Evolutionary conservation across 1,140 invertebrate genomes (phyloP).

Genomic region (Protaetia brevitarsis): DNA sequence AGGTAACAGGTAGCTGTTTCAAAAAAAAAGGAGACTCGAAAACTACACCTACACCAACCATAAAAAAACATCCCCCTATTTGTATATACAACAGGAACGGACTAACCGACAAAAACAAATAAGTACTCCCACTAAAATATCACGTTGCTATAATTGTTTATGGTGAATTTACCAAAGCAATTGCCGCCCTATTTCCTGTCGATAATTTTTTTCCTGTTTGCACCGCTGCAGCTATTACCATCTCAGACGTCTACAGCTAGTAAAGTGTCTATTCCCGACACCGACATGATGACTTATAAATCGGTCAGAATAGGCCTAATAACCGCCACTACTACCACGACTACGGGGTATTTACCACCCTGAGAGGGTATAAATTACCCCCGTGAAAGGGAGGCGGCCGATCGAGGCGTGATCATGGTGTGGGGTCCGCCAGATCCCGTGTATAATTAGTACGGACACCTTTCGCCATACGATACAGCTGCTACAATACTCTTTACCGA

Average conservation of each 20-base stretch:
- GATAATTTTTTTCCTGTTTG: constrained; percentile 18
- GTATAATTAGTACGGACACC: constrained; percentile 36
- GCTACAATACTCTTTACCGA: constrained; percentile 28
- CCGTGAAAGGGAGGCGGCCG: constrained; percentile 25
- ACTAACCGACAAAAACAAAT: background rate
- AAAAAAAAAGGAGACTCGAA: too few species aligned
- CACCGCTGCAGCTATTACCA: background rate
- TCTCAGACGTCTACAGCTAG: too few species aligned
- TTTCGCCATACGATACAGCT: constrained; percentile 34
- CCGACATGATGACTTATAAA: constrained; percentile 31
- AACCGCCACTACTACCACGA: background rate
- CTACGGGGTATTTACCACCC: constrained; percentile 24
- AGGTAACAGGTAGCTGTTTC: too few species aligned
- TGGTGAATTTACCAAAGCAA: background rate
- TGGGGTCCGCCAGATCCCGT: constrained; percentile 27
- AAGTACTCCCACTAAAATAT: background rate
- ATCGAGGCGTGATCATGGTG: constrained; percentile 28
- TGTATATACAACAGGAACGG: background rate
- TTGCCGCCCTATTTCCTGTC: background rate
- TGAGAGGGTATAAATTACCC: constrained; percentile 26
- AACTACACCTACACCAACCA: background rate
- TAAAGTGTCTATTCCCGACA: background rate
- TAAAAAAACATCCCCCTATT: background rate
- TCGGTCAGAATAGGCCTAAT: constrained; percentile 18
- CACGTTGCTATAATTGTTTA: constrained; percentile 4